These are phyloP conservation scores for Brenthis hecate DNA, from an alignment of 2,888 invertebrate genomes.

Conservation along the genomic window DNA sequence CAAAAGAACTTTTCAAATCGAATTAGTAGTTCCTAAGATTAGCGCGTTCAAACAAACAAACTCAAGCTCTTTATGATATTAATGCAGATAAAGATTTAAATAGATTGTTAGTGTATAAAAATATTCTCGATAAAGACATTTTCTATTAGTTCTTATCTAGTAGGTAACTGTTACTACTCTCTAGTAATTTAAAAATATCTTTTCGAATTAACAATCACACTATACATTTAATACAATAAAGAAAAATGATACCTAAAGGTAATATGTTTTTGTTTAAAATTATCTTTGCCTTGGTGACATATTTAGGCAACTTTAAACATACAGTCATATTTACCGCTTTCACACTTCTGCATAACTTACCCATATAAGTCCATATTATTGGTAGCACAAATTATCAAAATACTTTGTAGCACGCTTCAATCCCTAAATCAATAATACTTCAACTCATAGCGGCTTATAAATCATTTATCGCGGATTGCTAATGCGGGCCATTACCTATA, in stretches of 20 bases:
- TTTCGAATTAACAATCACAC: too few relatives aligned
- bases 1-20: too few relatives aligned
- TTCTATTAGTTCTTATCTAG: too few relatives aligned
- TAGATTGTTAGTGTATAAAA: too few relatives aligned
- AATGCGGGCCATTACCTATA: constrained; percentile 38
- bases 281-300: constrained; percentile 2
- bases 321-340: constrained; percentile 11
- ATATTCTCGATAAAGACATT: too few relatives aligned
- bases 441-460: constrained; percentile 32
- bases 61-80: too few relatives aligned
- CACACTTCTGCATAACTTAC: constrained; percentile 6
- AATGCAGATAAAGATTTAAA: too few relatives aligned
- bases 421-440: constrained; percentile 35
- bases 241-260: background rate
- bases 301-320: constrained; percentile 7
- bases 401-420: constrained; percentile 34
- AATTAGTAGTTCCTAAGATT: too few relatives aligned
- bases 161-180: too few relatives aligned
- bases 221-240: too few relatives aligned
- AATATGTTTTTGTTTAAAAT: background rate
- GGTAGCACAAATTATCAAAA: constrained; percentile 33
- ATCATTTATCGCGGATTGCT: constrained; percentile 53
- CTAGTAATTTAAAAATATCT: too few relatives aligned
- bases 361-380: constrained; percentile 25
- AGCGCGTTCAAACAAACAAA: too few relatives aligned